These are phyloP conservation scores for Marmota flaviventris DNA, from an alignment of 2,113 vertebrate species.

Conservation along the genomic window DNA sequence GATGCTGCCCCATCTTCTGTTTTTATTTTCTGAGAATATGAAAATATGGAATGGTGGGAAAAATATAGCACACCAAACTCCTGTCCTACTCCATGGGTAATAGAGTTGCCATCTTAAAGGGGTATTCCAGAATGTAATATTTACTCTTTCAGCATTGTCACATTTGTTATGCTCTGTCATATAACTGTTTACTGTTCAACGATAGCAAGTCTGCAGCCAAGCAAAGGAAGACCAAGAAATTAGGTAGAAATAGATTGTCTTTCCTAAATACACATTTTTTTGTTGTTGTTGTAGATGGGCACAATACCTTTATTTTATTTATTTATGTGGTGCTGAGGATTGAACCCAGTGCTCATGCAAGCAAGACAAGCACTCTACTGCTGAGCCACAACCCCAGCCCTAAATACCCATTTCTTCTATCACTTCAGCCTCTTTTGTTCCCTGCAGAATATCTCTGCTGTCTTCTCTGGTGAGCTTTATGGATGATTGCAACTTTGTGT, in stretches of 20 bases:
- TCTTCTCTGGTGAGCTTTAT: background rate
- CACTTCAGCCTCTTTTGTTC: background rate
- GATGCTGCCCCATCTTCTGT: background rate
- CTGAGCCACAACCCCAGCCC: background rate
- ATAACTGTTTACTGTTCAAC: background rate
- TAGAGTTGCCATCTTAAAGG: background rate
- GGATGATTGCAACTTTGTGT: background rate
- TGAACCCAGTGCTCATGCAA: too few species aligned
- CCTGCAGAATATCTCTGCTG: background rate
- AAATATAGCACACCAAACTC: background rate
- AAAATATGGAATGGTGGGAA: background rate
- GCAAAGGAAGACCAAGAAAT: conserved; percentile 29
- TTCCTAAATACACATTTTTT: background rate
- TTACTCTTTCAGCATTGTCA: background rate
- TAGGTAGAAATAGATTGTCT: background rate
- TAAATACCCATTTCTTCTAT: background rate
- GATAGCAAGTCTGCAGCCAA: background rate
- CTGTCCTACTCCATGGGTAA: background rate
- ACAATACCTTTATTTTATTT: too few species aligned
- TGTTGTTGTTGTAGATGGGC: too few species aligned
- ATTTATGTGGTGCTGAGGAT: too few species aligned
- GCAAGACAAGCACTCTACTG: too few species aligned
- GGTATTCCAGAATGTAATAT: background rate
- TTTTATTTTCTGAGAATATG: conserved; percentile 42
- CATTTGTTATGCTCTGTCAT: background rate